Base-by-base conservation (phyloP, 2,888 invertebrate species). In the Leucoptera coffeella region DNA sequence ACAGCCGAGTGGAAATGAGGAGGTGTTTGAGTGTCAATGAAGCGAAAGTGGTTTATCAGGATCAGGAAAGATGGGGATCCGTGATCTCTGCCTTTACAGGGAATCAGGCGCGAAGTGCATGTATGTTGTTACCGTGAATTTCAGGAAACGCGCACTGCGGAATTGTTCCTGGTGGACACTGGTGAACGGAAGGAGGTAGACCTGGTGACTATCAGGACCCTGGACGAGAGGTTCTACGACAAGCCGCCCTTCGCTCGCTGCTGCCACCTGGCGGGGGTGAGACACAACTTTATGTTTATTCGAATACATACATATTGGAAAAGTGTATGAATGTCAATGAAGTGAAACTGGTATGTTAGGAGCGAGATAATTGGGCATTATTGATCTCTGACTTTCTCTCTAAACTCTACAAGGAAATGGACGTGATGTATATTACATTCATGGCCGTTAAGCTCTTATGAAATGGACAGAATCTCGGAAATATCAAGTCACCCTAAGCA, bases 191-290 rank as follows among this genome's bases (percentile, higher is more conserved):
- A 44, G 1, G 9, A 19, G 1, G 39, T 36, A 1, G 31, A 40
- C 0, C 24, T 41, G 2, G 22, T 31, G 1, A 29, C 30, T 20
- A 30, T 67, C 10, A 53, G 50, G 29, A 52, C 55, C 5, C 37
- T 69, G n/a, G 32, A 30, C 14, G 33, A 42, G 5, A 35, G 32
- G 7, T 67, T 58, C 44, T 49, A 47, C 20, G 20, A 10, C 4
- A 29, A 32, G 2, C 50, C 67, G 31, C 65, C 65, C 0, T 56
- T 39, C 31, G 65, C 60, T 3, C 51, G 62, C 17, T 55, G 49
- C 44, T 65, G 65, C 42, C 53, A 67, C 37, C 48, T 69, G 14
- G 62, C 62, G 7, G 61, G 60, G 44, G 67, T 67, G 21, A 43
- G 47, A 42, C 10, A 11, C 5, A 7, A 9, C n/a, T 12, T 9